Base-by-base conservation (phyloP, 2,113 vertebrate species). In the Megatriorchis doriae region DNA sequence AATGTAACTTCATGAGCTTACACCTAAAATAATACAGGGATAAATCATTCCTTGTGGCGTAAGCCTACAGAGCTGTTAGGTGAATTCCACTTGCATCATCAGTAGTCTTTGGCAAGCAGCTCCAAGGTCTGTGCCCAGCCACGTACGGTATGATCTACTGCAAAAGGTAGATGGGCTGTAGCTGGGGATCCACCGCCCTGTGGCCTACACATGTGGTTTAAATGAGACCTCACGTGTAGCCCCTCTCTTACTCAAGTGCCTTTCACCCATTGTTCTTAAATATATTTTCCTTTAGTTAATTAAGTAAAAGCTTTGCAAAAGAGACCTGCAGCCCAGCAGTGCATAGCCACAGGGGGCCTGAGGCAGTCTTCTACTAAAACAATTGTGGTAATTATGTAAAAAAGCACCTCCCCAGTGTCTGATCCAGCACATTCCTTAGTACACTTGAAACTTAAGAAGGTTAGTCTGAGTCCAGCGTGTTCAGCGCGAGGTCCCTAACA, bases 351-450 rank as follows among this genome's bases (percentile, higher is more conserved):
- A 82, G 53, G 40, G 36, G 40, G 36, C 77, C 84, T 9, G n/a
- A 81, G 86, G 95, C 91, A 25, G 47, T 42, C 32, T 93, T 59
- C 38, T 10, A 42, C 74, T 45, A 15, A 73, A 94, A 92, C 90
- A 95, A 22, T 13, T 2, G 61, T 48, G 68, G 58, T 79, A 79
- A 91, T 93, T 96, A 91, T 50, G 88, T 81, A 65, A 82, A 94
- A 91, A 91, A 72, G 62, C 70, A 77, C 95, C 83, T 91, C 70
- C 93, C 53, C 3, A 2, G 13, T 56, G 48, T 47, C 73, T 85
- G 94, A 95, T 70, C 86, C 78, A 91, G 89, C 94, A 93, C 81
- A 91, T 77, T 94, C 95, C 91, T 81, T 1, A 13, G 43, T 9
- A 5, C 40, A 42, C 73, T 5, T 32, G 78, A 82, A 95, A 83